Evolutionary conservation across 2,888 invertebrate species (phyloP).

Genomic region (Spilosoma lubricipeda): DNA sequence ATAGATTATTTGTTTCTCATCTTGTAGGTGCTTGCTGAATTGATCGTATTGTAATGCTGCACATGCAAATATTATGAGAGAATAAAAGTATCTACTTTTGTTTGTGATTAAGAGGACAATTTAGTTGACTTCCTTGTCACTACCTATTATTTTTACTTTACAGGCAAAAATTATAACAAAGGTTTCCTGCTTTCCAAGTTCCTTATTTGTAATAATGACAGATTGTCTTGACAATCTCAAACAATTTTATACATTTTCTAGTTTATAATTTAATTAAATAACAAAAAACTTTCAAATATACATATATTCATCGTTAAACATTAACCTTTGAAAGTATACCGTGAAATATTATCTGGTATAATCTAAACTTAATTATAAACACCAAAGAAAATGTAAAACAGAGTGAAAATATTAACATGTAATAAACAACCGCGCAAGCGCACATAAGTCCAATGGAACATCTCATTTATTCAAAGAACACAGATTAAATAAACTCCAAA

Average conservation of each 20-base stretch:
- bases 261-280: not conserved
- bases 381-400: conserved; percentile 51
- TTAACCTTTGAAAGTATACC: conserved; percentile 32
- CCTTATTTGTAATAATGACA: not conserved
- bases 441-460: conserved; percentile 61
- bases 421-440: conserved; percentile 53
- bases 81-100: too few relatives aligned
- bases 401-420: conserved; percentile 49
- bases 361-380: conserved; percentile 48
- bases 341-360: conserved; percentile 39
- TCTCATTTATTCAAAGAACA: conserved; percentile 65
- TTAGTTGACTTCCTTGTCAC: too few relatives aligned
- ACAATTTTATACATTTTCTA: not conserved
- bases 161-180: not conserved
- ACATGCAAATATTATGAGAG: too few relatives aligned
- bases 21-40: too few relatives aligned
- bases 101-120: too few relatives aligned
- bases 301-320: conserved; percentile 28
- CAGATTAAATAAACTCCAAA: conserved; percentile 64
- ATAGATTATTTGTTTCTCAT: too few relatives aligned
- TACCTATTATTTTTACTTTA: too few relatives aligned
- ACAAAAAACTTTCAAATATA: conserved; percentile 24
- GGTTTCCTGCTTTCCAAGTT: not conserved
- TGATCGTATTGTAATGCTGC: too few relatives aligned
- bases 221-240: not conserved